phyloP scores from a whole-genome alignment of 30 jellyfish, hydroid and myxozoan genomes.

The Aurelia aurita complex sp. Pacific region DNA sequence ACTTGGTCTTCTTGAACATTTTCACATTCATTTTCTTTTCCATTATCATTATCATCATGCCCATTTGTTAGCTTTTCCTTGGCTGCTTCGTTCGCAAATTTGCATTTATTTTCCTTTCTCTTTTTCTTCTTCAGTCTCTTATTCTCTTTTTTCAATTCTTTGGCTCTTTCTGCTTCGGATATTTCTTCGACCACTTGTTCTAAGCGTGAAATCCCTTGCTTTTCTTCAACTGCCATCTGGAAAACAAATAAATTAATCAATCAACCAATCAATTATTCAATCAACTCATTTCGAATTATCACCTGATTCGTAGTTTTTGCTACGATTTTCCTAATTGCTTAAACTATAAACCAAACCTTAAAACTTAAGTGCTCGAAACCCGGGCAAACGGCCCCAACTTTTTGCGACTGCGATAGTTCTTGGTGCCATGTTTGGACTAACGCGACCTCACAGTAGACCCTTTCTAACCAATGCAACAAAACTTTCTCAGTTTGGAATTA shows the following conservation, averaged over 20 bases:
- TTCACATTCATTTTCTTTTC: conserved; percentile 49
- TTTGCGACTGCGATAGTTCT: too few relatives aligned
- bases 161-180: conserved; percentile 95
- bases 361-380: too few relatives aligned
- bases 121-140: conserved; percentile 89
- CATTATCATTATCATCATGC: conserved; percentile 10
- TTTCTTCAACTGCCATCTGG: conserved; percentile 93
- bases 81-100: conserved; percentile 68
- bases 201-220: conserved; percentile 88
- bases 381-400: too few relatives aligned
- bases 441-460: too few relatives aligned
- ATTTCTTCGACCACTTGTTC: conserved; percentile 96
- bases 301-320: too few relatives aligned
- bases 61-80: conserved; percentile 56
- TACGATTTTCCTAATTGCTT: not conserved
- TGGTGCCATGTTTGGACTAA: too few relatives aligned
- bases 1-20: conserved; percentile 32
- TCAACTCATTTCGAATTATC: too few relatives aligned
- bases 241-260: not conserved
- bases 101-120: conserved; percentile 88
- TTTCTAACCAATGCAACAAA: too few relatives aligned
- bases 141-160: conserved; percentile 83
- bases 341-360: not conserved
- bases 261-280: too few relatives aligned
- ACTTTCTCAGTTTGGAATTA: too few relatives aligned